Conservation (phyloP, 1,140 invertebrate genomes). For the Eumeta japonica region DNA sequence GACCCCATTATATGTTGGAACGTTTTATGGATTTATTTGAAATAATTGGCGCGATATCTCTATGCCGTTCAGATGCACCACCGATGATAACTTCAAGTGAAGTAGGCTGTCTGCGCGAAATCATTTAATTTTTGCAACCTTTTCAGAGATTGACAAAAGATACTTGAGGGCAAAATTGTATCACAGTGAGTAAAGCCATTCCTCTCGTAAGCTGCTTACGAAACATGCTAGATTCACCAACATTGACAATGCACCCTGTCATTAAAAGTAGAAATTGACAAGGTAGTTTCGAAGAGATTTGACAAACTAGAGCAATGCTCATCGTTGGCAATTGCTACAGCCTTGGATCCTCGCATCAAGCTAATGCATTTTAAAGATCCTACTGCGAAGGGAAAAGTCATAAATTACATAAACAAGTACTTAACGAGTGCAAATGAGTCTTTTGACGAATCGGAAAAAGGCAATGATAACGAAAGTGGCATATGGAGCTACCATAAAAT, state of each 20-base stretch:
- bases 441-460: slow-evolving; percentile 11
- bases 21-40: no score
- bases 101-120: no score
- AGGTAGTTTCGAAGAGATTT: slow-evolving; percentile 17
- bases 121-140: no score
- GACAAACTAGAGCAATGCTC: slow-evolving; percentile 15
- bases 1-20: no score
- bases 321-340: slow-evolving; percentile 9
- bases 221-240: slow-evolving; percentile 22
- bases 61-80: no score
- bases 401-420: slow-evolving; percentile 11
- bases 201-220: no score
- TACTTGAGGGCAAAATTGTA: no score
- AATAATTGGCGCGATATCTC: no score
- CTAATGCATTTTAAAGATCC: slow-evolving; percentile 19
- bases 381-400: slow-evolving; percentile 13
- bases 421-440: slow-evolving; percentile 5
- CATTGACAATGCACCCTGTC: slow-evolving; percentile 14
- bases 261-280: slow-evolving; percentile 15
- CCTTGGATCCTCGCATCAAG: no score
- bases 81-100: no score
- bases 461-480: slow-evolving; percentile 6
- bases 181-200: no score
- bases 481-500: slow-evolving; percentile 10
- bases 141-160: slow-evolving; percentile 37